Evolutionary conservation across 2,888 invertebrate genomes (phyloP), one percentile per base, ranked within the genome.

Genomic region (Lacanobia oleracea): DNA sequence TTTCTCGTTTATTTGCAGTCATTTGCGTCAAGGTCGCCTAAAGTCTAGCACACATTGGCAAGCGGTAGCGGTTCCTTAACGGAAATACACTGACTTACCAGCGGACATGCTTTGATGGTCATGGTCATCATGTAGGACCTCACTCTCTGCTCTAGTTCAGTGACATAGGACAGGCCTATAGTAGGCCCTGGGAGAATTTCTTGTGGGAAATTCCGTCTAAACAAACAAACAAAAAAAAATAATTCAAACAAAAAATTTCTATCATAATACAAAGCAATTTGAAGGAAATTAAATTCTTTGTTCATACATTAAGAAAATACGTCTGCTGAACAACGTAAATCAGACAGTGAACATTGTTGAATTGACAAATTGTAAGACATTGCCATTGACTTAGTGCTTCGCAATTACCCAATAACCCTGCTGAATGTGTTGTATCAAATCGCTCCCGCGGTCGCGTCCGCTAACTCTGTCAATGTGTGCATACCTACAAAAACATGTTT

Each of bases 11-110:
- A 60, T 63, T 79, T 54, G 59, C 48, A 73, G 50, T 63, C 72
- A 66, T 61, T 51, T 14, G 16, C n/a, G 21, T 18, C 60, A 80
- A 77, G 67, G 81, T 48, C 63, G 12, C 9, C 12, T 61, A 18
- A 61, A 73, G 37, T n/a, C 18, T 33, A n/a, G 27, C 3, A 16
- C 33, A 57, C 21, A 23, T 21, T 60, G 50, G 4, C 6, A n/a
- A 40, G 70, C 77, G 50, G 33, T 43, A 60, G 27, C 48, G 54
- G 18, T 48, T 43, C 5, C 5, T 16, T 3, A 43, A 16, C 43
- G 43, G n/a, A 4, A 50, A n/a, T 50, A 50, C n/a, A 50, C 3
- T n/a, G n/a, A 1, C n/a, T n/a, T 50, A n/a, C 4, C 10, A n/a
- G 9, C n/a, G 50, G 12, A 1, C 10, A 51, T 51, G 18, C 21